Evolutionary conservation across 2,797 vertebrate species (phyloP), one percentile per base, ranked within the genome.

Genomic region (Gambelia wislizenii): DNA sequence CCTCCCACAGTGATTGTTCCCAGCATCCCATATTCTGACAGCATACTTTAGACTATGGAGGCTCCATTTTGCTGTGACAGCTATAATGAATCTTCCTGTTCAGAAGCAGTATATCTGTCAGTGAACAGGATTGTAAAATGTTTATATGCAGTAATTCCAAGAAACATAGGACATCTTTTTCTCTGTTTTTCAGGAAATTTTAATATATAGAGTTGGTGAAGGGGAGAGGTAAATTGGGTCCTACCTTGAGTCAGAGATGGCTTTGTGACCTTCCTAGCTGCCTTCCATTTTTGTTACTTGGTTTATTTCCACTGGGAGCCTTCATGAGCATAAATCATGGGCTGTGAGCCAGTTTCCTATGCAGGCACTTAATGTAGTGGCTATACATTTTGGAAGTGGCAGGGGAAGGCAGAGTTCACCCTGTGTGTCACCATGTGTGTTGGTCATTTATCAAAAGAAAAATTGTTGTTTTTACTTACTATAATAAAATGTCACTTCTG

Each of bases 271-370:
- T 49, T 54, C 54, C 36, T 44, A 74, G n/a, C 42, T 20, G n/a
- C n/a, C n/a, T 42, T 88, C 42, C 22, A 69, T 20, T 61, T 5
- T 10, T 42, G 56, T 67, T 70, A 69, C 76, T 89, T 12, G 0
- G 39, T 89, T 86, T 86, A 69, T 86, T 76, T 47, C 47, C 72
- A 83, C 44, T 25, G 69, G 84, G 36, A 82, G 49, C 36, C 88
- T 67, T 64, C 14, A 4, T n/a, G 56, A 20, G 49, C 39, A 82
- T 76, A 83, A 86, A 76, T 83, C 30, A 89, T 22, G n/a, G 78
- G 6, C 54, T 64, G 56, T 14, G 25, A 85, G n/a, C 27, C 76
- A 59, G 36, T 85, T 81, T 75, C 42, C 25, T 9, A 22, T 49
- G 54, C 69, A 36, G 3, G 16, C 36, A 54, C 70, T 8, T 44